Evolutionary conservation across 2,113 vertebrate species (phyloP), one percentile per base, ranked within the genome.

Genomic region (Pao palembangensis): DNA sequence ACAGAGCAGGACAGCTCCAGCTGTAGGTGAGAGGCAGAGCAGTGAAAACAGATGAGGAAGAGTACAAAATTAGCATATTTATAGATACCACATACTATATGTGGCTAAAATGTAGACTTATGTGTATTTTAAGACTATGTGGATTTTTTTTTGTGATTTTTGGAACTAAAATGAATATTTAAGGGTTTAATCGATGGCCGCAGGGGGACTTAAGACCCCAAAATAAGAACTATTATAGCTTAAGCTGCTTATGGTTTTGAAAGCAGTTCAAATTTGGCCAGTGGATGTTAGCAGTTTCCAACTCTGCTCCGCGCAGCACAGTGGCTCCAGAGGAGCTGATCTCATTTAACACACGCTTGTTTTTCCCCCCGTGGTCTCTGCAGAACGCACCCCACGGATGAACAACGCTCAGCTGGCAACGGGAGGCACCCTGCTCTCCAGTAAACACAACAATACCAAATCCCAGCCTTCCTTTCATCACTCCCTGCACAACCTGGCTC

Each of bases 401-500:
- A 89, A 91, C 64, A 94, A 94, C 4, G 91, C 90, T 83, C 92
- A 93, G 85, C 76, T 93, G 87, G 88, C 92, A 75, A 82, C 88
- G 68, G 92, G 93, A 69, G 91, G 91, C 68, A 92, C 91, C 58
- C 81, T 92, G 73, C 90, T 91, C 51, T 90, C 89, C 70, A 86
- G 88, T 77, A 94, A 94, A 77, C 94, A 94, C 80, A 94, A 93
- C 69, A 94, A 93, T 62, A 92, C 89, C 84, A 89, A 89, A 74
- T 79, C 86, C 65, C 91, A 92, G 67, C 91, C 94, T 23, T 86
- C 94, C 68, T 95, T 94, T 80, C 93, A 94, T 44, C 91, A 95
- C 43, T 96, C 94, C 20, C 91, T 95, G 78, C 94, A 96, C 90
- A 96, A 96, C 85, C 92, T 96, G 77, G 94, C 94, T 16, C 94